Conservation (phyloP, 2,888 invertebrate genomes). For the Eucera pruinosa region DNA sequence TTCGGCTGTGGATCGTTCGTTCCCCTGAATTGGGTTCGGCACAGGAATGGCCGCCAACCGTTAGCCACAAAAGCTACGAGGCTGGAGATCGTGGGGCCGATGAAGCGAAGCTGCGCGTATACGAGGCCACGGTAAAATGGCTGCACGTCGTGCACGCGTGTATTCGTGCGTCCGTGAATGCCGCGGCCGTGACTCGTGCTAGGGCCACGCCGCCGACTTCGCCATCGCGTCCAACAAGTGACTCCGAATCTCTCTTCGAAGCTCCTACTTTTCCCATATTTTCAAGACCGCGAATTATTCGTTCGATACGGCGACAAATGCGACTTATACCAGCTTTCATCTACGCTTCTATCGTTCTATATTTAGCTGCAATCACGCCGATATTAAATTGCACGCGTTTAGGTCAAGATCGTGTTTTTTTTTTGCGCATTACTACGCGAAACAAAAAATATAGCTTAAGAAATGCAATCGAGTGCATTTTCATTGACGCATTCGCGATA, state of each 20-base stretch:
- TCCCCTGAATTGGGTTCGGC: constrained; percentile 55
- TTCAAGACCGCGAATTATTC: neutral
- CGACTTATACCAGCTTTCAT: too few species aligned
- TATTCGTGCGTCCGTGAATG: constrained; percentile 31
- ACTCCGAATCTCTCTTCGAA: constrained; percentile 3
- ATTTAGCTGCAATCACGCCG: too few species aligned
- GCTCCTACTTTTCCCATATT: neutral
- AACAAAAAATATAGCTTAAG: too few species aligned
- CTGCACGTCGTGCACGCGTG: constrained; percentile 51
- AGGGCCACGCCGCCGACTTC: constrained; percentile 53
- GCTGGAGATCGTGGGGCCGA: constrained; percentile 40
- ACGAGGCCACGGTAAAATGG: constrained; percentile 62
- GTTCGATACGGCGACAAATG: neutral
- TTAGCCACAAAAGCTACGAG: constrained; percentile 52
- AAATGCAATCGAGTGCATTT: too few species aligned
- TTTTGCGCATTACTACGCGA: too few species aligned
- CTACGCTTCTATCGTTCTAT: too few species aligned
- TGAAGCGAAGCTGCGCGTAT: constrained; percentile 41
- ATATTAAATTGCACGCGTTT: too few species aligned
- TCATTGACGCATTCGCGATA: too few species aligned
- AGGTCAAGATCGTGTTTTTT: too few species aligned
- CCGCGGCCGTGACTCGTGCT: constrained; percentile 42
- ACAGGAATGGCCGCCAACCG: constrained; percentile 62
- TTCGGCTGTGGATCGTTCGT: constrained; percentile 30
- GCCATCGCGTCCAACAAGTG: constrained; percentile 70